phyloP scores from a whole-genome alignment of 2,797 vertebrate genomes.

The Melanotaenia trifasciata region DNA sequence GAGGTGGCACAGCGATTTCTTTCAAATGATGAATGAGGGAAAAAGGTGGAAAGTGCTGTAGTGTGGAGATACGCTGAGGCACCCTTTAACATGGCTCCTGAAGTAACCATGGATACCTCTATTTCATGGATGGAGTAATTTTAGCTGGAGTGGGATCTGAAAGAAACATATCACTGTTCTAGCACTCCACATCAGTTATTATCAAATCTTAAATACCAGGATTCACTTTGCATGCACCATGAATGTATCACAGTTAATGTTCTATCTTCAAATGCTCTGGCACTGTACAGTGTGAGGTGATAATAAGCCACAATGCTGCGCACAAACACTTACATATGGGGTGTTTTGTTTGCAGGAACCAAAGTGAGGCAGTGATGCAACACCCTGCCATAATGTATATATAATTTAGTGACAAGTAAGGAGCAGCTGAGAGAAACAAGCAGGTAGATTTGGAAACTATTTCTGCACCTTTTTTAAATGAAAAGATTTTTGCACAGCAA shows the following conservation, averaged over 20 bases:
- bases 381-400: not conserved
- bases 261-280: not conserved
- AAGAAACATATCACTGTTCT: constrained; percentile 70
- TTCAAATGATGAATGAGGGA: constrained; percentile 73
- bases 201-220: constrained; percentile 42
- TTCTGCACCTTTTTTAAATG: not conserved
- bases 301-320: not conserved
- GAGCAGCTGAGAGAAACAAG: constrained; percentile 4
- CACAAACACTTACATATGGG: not conserved
- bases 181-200: constrained; percentile 53
- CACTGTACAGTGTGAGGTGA: not conserved
- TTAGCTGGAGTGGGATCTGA: constrained; percentile 83
- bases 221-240: constrained; percentile 12
- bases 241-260: not conserved
- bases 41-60: constrained; percentile 74
- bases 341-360: constrained; percentile 26
- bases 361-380: constrained; percentile 10
- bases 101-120: constrained; percentile 87
- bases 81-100: constrained; percentile 82
- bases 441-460: constrained; percentile 4
- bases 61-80: constrained; percentile 76
- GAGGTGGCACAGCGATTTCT: constrained; percentile 60
- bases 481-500: not conserved
- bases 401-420: constrained; percentile 14
- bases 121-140: constrained; percentile 85